Conservation (phyloP, 2,113 vertebrate genomes). For the Ptyas mucosa region DNA sequence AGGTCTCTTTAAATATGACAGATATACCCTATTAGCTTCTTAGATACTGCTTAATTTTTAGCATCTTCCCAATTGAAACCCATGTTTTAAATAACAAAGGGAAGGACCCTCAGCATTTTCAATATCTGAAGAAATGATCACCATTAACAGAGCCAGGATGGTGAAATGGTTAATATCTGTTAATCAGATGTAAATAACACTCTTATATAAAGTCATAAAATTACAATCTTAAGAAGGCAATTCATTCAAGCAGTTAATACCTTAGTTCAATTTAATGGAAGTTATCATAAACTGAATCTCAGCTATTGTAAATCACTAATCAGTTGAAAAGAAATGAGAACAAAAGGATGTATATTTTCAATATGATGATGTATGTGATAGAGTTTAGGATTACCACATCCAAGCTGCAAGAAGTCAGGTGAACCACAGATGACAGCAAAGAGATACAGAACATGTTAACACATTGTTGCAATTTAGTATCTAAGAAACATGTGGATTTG, state of each 20-base stretch:
- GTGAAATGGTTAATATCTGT: neutral
- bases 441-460: neutral
- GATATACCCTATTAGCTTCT: neutral
- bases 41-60: neutral
- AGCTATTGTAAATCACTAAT: neutral
- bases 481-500: neutral
- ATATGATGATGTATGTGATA: neutral
- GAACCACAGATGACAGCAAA: neutral
- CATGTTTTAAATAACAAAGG: neutral
- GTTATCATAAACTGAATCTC: neutral
- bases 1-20: neutral
- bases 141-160: neutral
- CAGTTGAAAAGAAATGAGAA: slow-evolving; percentile 3
- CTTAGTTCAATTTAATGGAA: neutral
- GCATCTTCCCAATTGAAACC: neutral
- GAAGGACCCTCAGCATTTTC: neutral
- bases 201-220: slow-evolving; percentile 18
- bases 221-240: slow-evolving; percentile 5
- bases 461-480: neutral
- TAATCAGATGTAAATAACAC: neutral
- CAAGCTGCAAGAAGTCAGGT: neutral
- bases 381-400: neutral
- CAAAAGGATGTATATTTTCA: neutral
- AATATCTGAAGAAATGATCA: neutral
- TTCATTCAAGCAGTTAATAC: slow-evolving; percentile 3